These are phyloP conservation scores for Drosophila orena DNA, from an alignment of 1,140 invertebrate species.

Conservation along the genomic window DNA sequence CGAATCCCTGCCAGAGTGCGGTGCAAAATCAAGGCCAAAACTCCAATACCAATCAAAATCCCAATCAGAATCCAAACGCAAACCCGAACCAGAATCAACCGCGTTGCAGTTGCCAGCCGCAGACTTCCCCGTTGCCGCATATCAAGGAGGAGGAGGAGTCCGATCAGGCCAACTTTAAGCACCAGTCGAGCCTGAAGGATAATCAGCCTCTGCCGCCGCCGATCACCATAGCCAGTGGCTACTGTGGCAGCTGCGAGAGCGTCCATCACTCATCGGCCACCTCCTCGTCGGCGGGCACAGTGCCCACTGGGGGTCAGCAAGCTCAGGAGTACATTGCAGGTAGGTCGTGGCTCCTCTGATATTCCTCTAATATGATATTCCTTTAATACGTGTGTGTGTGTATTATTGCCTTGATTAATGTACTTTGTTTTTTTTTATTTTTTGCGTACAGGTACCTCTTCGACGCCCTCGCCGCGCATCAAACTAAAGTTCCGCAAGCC, in stretches of 20 bases:
- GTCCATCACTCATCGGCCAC: conserved; percentile 72
- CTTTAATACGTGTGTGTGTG: no score
- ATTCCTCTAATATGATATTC: no score
- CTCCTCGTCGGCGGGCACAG: conserved; percentile 55
- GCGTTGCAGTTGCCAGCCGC: conserved; percentile 75
- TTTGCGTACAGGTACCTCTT: conserved; percentile 44
- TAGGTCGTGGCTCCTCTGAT: no score
- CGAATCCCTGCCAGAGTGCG: conserved; percentile 71
- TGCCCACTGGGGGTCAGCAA: conserved; percentile 3
- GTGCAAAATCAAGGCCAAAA: conserved; percentile 67
- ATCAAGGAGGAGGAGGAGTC: conserved; percentile 87
- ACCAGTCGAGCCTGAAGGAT: conserved; percentile 84
- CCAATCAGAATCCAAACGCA: neutral
- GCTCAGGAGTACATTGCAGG: conserved; percentile 25
- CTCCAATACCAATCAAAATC: conserved; percentile 22
- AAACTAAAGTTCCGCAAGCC: conserved; percentile 83
- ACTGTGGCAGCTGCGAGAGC: conserved; percentile 80
- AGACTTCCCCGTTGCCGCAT: conserved; percentile 86
- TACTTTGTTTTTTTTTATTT: neutral
- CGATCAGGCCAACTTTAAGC: conserved; percentile 86
- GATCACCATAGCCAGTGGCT: conserved; percentile 65
- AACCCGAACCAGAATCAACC: conserved; percentile 59
- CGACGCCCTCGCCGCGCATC: conserved; percentile 81
- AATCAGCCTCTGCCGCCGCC: conserved; percentile 41
- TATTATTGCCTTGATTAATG: neutral